A percentile compares a stretch with the other conserved stretches of the same genome.
Conservation (phyloP, 2,888 invertebrate genomes). For the Lycophotia porphyrea region DNA sequence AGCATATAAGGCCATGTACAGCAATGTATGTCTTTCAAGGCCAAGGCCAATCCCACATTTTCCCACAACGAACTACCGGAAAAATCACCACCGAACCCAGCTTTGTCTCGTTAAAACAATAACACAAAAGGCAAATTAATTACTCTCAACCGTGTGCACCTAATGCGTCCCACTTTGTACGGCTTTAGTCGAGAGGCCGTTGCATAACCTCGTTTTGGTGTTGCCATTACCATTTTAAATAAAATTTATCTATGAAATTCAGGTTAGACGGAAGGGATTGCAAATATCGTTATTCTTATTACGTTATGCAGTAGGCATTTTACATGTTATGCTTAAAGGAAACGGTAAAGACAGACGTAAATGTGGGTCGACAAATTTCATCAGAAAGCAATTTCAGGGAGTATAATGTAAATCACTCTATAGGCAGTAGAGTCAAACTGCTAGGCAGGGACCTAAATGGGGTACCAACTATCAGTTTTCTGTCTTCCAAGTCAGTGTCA, state of each 20-base stretch:
- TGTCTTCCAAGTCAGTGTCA: not conserved
- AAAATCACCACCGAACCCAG: slow-evolving; percentile 4
- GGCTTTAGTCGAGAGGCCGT: slow-evolving; percentile 29
- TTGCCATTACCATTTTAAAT: slow-evolving; percentile 17
- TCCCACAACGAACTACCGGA: slow-evolving; percentile 10
- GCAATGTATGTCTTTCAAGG: not conserved
- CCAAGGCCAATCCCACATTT: not conserved
- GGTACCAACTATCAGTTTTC: not conserved
- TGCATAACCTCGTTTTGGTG: slow-evolving; percentile 41
- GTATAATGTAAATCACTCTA: not conserved
- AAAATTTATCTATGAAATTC: slow-evolving; percentile 26
- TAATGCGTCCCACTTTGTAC: slow-evolving; percentile 34
- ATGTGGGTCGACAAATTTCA: not conserved
- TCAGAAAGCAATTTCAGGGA: no score
- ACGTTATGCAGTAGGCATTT: not conserved
- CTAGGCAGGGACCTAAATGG: not conserved
- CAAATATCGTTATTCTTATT: slow-evolving; percentile 22
- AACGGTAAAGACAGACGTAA: not conserved
- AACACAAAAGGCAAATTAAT: slow-evolving; percentile 50
- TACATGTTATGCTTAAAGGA: not conserved
- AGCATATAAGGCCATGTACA: not conserved
- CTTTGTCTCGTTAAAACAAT: slow-evolving; percentile 43
- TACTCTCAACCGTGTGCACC: slow-evolving; percentile 47
- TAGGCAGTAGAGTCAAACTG: no score
- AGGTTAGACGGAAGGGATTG: slow-evolving; percentile 44